These are phyloP conservation scores for Athripsodes cinereus DNA, from an alignment of 2,888 invertebrate species.

Conservation along the genomic window DNA sequence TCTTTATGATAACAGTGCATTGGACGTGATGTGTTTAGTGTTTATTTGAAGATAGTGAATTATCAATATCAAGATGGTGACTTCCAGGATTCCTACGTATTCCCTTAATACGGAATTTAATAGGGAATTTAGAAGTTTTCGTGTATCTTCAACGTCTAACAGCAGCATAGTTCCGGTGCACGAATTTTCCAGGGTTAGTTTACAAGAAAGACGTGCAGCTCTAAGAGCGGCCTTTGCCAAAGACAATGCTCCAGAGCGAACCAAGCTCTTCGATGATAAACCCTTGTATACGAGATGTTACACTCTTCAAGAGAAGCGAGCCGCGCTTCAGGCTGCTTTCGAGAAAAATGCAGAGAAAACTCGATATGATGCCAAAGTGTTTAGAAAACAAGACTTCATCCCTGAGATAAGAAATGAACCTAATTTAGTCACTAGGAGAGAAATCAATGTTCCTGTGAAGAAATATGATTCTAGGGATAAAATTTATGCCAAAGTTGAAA, in stretches of 20 bases:
- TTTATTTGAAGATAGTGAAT: neutral
- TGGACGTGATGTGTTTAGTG: neutral
- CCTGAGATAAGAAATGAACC: constrained; percentile 6
- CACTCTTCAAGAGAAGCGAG: constrained; percentile 22
- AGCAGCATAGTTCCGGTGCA: constrained; percentile 53
- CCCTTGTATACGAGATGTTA: constrained; percentile 21
- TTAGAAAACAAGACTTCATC: constrained; percentile 6
- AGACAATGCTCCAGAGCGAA: constrained; percentile 36
- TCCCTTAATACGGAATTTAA: constrained; percentile 57
- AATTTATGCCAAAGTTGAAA: constrained; percentile 24
- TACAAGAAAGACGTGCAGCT: constrained; percentile 49
- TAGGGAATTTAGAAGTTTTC: constrained; percentile 55
- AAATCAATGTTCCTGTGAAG: constrained; percentile 7
- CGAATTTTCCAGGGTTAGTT: constrained; percentile 55
- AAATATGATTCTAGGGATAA: constrained; percentile 14
- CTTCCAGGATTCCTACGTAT: constrained; percentile 58
- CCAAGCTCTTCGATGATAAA: constrained; percentile 35
- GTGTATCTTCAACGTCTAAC: constrained; percentile 48
- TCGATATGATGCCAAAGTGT: constrained; percentile 19
- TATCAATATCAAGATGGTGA: constrained; percentile 41
- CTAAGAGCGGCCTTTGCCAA: constrained; percentile 49
- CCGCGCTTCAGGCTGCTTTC: constrained; percentile 27
- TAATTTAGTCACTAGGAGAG: constrained; percentile 8
- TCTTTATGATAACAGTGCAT: too few relatives aligned
- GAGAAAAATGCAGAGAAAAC: constrained; percentile 23